These are phyloP conservation scores for Desmophyllum pertusum DNA, from an alignment of 92 coral and sea anemone species.

Conservation along the genomic window DNA sequence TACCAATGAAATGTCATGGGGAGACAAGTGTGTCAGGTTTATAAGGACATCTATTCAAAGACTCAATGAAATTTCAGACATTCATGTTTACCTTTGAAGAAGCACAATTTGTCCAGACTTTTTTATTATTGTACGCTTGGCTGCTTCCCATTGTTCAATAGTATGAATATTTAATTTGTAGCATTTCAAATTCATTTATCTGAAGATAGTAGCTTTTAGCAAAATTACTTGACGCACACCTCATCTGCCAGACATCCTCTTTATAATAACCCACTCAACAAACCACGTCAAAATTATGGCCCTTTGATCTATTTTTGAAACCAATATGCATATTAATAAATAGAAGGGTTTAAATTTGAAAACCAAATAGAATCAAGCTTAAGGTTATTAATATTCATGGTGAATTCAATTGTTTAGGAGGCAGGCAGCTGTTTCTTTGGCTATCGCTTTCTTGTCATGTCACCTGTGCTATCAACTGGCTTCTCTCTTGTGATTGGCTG, in stretches of 20 bases:
- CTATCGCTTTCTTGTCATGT: constrained; percentile 66
- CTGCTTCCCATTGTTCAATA: neutral
- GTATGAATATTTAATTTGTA: constrained; percentile 14
- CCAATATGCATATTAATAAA: constrained; percentile 29
- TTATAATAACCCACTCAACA: neutral
- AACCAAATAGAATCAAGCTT: constrained; percentile 53
- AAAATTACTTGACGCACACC: neutral
- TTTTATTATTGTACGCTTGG: neutral
- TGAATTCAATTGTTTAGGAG: constrained; percentile 34
- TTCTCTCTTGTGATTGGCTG: constrained; percentile 75
- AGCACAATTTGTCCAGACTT: neutral
- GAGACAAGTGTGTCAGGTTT: constrained; percentile 1
- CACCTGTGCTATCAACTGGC: constrained; percentile 70
- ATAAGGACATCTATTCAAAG: neutral
- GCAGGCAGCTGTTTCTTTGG: constrained; percentile 81
- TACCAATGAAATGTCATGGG: neutral
- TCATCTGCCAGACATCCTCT: neutral
- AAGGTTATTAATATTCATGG: constrained; percentile 74
- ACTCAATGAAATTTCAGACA: constrained; percentile 2
- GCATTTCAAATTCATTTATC: constrained; percentile 2
- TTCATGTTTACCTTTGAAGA: constrained; percentile 8
- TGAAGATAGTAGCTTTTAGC: neutral
- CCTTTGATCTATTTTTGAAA: constrained; percentile 25
- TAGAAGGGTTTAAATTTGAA: constrained; percentile 66
- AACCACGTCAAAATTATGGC: neutral